Percentiles rank a stretch among this genome's conserved stretches.
phyloP scores from a whole-genome alignment of 2,113 vertebrate genomes.

The Bothrops jararaca region DNA sequence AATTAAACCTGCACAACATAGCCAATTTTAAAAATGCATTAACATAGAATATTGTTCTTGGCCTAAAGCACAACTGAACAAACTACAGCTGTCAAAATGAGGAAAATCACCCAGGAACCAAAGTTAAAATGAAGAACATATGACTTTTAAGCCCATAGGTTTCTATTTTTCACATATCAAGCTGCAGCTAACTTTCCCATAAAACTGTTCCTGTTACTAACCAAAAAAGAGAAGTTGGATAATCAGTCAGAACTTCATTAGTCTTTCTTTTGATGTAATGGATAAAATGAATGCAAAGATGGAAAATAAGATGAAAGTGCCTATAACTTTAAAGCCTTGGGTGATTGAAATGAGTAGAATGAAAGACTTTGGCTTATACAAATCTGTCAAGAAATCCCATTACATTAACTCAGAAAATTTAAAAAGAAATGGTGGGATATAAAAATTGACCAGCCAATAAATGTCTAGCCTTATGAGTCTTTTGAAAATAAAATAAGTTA shows the following conservation, averaged over 20 bases:
- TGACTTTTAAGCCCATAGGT: neutral
- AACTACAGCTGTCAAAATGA: neutral
- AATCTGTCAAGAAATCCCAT: neutral
- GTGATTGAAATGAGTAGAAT: neutral
- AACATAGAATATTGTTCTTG: neutral
- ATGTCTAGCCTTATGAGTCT: neutral
- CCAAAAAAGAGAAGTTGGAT: constrained; percentile 15
- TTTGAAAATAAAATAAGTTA: neutral
- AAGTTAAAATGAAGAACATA: neutral
- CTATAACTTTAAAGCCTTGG: neutral
- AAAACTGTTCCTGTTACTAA: neutral
- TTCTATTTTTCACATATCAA: constrained; percentile 19
- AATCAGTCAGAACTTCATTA: neutral
- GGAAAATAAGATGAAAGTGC: constrained; percentile 12
- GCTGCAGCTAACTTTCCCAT: neutral
- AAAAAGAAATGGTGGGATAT: neutral
- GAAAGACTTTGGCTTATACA: neutral
- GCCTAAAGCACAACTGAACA: neutral
- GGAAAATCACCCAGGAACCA: constrained; percentile 15
- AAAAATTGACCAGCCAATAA: neutral
- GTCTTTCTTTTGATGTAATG: constrained; percentile 19
- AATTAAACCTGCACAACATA: neutral
- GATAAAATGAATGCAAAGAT: constrained; percentile 1
- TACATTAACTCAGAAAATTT: neutral
- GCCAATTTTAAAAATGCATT: neutral